A percentile compares a stretch with the other conserved stretches of the same genome.
Conservation (phyloP, 1,140 invertebrate species). For the Monochamus saltuarius region DNA sequence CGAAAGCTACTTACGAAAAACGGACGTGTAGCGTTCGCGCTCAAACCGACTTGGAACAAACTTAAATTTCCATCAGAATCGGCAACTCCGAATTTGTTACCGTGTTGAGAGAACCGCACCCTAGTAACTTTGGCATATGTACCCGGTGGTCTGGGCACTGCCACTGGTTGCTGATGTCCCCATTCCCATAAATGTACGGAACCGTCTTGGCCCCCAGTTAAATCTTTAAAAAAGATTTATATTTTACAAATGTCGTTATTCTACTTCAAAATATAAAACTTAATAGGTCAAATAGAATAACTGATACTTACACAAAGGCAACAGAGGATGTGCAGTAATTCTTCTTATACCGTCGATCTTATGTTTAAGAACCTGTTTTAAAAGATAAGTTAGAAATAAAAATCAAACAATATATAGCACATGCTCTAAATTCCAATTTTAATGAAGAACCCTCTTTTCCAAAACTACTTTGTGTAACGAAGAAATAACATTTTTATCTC, state of each 20-base stretch:
- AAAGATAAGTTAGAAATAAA: too few relatives aligned
- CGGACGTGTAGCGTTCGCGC: conserved; percentile 78
- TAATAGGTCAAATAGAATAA: not conserved
- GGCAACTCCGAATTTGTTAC: conserved; percentile 97
- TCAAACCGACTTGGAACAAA: conserved; percentile 90
- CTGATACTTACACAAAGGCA: conserved; percentile 86
- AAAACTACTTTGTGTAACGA: too few relatives aligned
- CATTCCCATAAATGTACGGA: conserved; percentile 98
- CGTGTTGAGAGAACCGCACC: conserved; percentile 92
- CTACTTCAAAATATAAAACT: not conserved
- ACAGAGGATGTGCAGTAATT: conserved; percentile 90
- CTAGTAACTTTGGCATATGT: conserved; percentile 93
- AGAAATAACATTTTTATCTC: too few relatives aligned
- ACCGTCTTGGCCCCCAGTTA: conserved; percentile 96
- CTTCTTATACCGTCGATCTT: conserved; percentile 92
- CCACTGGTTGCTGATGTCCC: conserved; percentile 88
- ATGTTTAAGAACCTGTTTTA: conserved; percentile 75
- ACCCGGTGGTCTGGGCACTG: conserved; percentile 84
- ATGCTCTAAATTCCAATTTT: too few relatives aligned
- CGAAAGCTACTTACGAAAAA: conserved; percentile 85
- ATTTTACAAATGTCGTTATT: conserved; percentile 19
- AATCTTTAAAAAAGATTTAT: conserved; percentile 60
- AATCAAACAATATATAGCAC: too few relatives aligned
- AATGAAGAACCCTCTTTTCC: too few relatives aligned
- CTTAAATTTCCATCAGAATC: conserved; percentile 90